Evolutionary conservation across 2,888 invertebrate species (phyloP).

Genomic region (Chloroclysta siterata): DNA sequence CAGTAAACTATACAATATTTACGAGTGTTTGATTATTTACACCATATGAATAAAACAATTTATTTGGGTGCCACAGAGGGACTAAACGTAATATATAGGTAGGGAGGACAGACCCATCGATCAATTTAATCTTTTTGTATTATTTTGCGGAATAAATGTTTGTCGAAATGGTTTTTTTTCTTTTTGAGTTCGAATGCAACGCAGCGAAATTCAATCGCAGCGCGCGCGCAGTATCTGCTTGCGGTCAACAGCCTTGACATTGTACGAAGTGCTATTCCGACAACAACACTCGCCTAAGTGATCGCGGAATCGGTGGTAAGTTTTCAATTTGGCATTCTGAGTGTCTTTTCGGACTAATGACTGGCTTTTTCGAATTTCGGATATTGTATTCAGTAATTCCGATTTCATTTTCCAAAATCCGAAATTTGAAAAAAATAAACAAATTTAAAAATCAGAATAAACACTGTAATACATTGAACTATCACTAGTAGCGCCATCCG

Average conservation of each 20-base stretch:
- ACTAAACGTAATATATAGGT: neutral
- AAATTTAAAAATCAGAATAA: too few species aligned
- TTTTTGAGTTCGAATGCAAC: constrained; percentile 8
- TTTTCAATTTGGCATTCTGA: too few species aligned
- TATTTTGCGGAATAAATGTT: constrained; percentile 11
- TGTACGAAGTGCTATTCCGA: constrained; percentile 46
- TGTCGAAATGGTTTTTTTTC: constrained; percentile 9
- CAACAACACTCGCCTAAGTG: too few species aligned
- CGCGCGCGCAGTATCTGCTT: constrained; percentile 40
- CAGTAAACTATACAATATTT: too few species aligned
- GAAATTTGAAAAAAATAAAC: too few species aligned
- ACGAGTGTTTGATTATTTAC: neutral
- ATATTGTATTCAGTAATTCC: too few species aligned
- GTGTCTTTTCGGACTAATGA: too few species aligned
- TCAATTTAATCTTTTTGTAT: constrained; percentile 12
- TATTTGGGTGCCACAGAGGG: neutral
- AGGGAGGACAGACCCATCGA: constrained; percentile 1
- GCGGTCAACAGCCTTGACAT: constrained; percentile 80
- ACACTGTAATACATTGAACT: too few species aligned
- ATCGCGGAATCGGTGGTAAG: too few species aligned
- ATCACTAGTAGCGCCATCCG: too few species aligned
- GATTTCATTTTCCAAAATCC: too few species aligned
- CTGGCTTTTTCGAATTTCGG: too few species aligned
- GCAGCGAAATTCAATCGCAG: constrained; percentile 24
- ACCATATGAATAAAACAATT: neutral